Conservation (phyloP, 2,797 vertebrate genomes). For the Setipinna tenuifilis region DNA sequence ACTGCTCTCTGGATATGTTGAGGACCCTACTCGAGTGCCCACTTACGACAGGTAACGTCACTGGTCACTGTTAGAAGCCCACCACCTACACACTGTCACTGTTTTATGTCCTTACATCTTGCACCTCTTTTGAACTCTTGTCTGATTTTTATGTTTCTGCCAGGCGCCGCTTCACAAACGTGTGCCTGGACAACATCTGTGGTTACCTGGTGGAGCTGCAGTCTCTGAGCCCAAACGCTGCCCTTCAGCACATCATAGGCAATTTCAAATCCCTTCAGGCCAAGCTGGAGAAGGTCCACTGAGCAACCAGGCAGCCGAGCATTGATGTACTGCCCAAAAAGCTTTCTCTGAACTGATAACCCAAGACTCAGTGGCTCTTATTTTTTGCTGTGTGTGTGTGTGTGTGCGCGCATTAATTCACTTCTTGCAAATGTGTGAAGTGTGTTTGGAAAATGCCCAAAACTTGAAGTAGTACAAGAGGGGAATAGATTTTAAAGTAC, state of each 20-base stretch:
- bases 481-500: background rate
- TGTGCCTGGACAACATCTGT: conserved; percentile 93
- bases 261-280: conserved; percentile 96
- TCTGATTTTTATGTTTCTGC: conserved; percentile 11
- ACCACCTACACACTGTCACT: no score
- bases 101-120: background rate
- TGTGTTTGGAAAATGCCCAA: background rate
- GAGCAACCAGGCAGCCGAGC: conserved; percentile 44
- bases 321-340: background rate
- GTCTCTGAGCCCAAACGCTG: conserved; percentile 84
- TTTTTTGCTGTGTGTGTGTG: background rate
- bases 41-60: conserved; percentile 82
- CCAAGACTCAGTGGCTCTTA: background rate
- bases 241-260: conserved; percentile 84
- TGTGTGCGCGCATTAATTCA: background rate
- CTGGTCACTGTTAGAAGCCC: no score
- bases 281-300: conserved; percentile 92
- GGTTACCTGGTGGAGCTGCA: conserved; percentile 96
- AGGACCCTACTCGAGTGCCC: conserved; percentile 87
- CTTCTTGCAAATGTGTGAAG: background rate
- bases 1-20: conserved; percentile 87
- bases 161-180: conserved; percentile 91
- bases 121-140: background rate
- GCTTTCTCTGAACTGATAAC: background rate
- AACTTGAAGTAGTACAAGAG: background rate